Base-by-base conservation (phyloP, 2,797 vertebrate genomes). In the Mionectes olivaceus region DNA sequence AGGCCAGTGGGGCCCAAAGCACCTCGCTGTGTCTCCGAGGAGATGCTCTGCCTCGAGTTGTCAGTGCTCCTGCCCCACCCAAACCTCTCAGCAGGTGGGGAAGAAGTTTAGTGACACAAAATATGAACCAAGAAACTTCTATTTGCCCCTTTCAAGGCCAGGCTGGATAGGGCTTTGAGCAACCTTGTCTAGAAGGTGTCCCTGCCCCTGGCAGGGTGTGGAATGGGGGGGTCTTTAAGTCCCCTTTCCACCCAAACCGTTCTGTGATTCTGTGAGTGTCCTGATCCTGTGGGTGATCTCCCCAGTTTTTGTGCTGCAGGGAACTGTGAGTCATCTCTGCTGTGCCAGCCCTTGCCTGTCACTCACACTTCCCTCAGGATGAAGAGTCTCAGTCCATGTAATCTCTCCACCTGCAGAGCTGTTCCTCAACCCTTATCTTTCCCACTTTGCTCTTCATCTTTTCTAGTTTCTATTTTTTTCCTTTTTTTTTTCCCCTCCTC, bases 81-180 rank as follows among this genome's bases (percentile, higher is more conserved):
- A 39, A 27, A 23, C 33, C 25, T 21, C 7, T 11, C 9, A 11
- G 11, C 17, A 47, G 1, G 2, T 0, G 47, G 41, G 25, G 44
- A n/a, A 27, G 32, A 19, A 17, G 2, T 59, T 46, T 16, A n/a
- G 16, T 33, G 50, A 18, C 2, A 6, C 24, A 33, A 69, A 46
- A 28, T n/a, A 55, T 2, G 60, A 27, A 19, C n/a, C 17, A 27
- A 63, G 3, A 6, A 7, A 69, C 59, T 82, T 27, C 22, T 49
- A 37, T 27, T 50, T 52, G 33, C 43, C 32, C 19, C 19, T 44
- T 64, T 24, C 43, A 46, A 64, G 43, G 43, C 32, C 60, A 43
- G 60, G 60, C 1, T 63, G 39, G 60, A 63, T 3, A 4, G 28
- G 39, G 39, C 13, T 63, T 63, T 13, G 39, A 43, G 7, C 39